Evolutionary conservation across 2,888 invertebrate genomes (phyloP), one percentile per base, ranked within the genome.

Genomic region (Dicycla oo): DNA sequence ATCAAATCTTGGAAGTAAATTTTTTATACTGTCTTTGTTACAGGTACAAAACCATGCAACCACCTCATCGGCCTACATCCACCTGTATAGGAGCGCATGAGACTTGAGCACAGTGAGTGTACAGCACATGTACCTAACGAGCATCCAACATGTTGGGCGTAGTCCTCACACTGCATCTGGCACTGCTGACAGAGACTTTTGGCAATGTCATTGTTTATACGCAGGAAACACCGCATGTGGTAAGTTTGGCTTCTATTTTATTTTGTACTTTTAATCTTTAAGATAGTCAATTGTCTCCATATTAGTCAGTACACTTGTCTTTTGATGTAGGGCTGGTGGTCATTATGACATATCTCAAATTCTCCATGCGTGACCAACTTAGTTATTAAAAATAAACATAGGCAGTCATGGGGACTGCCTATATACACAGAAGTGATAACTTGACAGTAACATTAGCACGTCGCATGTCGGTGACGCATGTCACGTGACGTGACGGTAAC

Each of bases 121-220:
- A 54, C 63, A 53, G 74, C 80, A 81, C 77, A 62, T 71, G 57
- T 63, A n/a, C n/a, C n/a, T n/a, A 34, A 62, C 58, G 75, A 72
- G 76, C 71, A 79, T 86, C 75, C 83, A 89, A 60, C 80, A 94
- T 94, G 95, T 87, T 87, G 85, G 75, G 73, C 43, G 60, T 88
- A 69, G 79, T 88, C 51, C 80, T 89, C 56, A 66, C 72, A 64
- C 73, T 89, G n/a, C 88, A 93, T 62, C 75, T 92, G 72, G 90
- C 89, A 73, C 85, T 93, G 78, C 79, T 94, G 72, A 84, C 88
- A 0, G 81, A 83, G 15, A 71, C 86, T 15, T 93, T 87, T 18
- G 93, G 89, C 57, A 88, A 89, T 80, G 87, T 95, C 76, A 86
- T 93, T 18, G 92, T 94, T 18, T 94, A 90, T 84, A 91, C 90